A percentile compares a stretch with the other conserved stretches of the same genome.
These are phyloP conservation scores for Limnodromus scolopaceus DNA, from an alignment of 2,797 vertebrate genomes.

Conservation along the genomic window DNA sequence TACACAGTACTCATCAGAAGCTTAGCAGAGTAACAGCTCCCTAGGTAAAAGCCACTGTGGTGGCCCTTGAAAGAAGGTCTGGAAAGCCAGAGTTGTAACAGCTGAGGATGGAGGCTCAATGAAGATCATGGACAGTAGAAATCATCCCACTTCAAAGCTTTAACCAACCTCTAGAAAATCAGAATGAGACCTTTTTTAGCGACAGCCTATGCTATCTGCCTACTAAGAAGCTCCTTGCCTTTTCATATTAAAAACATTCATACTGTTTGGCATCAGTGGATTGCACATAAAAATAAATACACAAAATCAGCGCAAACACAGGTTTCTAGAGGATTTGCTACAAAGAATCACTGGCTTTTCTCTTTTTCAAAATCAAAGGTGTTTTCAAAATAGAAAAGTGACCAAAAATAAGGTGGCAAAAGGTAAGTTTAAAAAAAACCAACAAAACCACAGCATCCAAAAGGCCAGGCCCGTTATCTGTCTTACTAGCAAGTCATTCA, in stretches of 20 bases:
- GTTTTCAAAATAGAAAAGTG: neutral
- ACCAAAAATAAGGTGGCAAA: neutral
- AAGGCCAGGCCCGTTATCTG: neutral
- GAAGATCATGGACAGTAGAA: neutral
- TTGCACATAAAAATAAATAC: neutral
- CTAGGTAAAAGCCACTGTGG: neutral
- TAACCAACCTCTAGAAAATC: neutral
- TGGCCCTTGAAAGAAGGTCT: neutral
- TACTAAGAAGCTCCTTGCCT: neutral
- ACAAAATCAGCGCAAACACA: neutral
- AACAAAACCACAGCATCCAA: neutral
- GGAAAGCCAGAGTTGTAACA: neutral
- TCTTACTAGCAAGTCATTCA: neutral
- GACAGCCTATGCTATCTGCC: neutral
- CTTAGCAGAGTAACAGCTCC: neutral
- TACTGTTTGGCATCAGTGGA: neutral
- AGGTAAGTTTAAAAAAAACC: neutral
- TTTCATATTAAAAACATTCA: neutral
- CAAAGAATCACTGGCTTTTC: neutral
- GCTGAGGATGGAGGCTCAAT: neutral
- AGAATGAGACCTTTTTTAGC: neutral
- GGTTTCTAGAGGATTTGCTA: neutral
- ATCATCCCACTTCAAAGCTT: neutral
- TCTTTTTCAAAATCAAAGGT: neutral
- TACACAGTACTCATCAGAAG: neutral